These are phyloP conservation scores for Matsumyia berberina DNA, from an alignment of 2,888 invertebrate species.

Conservation along the genomic window DNA sequence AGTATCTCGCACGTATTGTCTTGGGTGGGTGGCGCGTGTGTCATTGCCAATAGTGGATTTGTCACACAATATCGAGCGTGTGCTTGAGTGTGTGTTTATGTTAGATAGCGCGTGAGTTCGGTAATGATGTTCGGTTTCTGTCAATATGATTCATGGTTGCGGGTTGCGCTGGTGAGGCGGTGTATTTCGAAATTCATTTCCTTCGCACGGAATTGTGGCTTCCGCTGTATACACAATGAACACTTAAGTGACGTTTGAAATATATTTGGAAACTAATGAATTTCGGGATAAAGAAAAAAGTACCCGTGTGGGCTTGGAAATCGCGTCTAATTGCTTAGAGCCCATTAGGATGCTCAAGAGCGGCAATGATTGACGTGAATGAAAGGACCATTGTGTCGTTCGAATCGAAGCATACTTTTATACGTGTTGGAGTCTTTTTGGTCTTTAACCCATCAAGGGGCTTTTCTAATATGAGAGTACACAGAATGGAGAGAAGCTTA, in stretches of 20 bases:
- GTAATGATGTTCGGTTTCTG: slow-evolving; percentile 49
- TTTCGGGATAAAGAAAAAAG: neutral
- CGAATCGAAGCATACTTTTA: no score
- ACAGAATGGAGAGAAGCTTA: no score
- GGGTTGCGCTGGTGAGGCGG: slow-evolving; percentile 26
- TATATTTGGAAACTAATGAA: slow-evolving; percentile 9
- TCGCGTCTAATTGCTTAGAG: no score
- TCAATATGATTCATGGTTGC: slow-evolving; percentile 49
- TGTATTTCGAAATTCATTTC: slow-evolving; percentile 61
- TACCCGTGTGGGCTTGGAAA: no score
- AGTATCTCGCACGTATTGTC: slow-evolving; percentile 59
- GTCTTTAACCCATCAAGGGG: no score
- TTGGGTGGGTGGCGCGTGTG: slow-evolving; percentile 48
- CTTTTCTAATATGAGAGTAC: no score
- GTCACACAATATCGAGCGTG: slow-evolving; percentile 32
- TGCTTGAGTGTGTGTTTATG: neutral
- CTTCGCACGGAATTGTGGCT: slow-evolving; percentile 39
- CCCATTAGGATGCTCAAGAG: no score
- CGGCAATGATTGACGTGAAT: no score
- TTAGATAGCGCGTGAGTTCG: slow-evolving; percentile 43
- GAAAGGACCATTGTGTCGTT: no score
- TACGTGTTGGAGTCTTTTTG: no score
- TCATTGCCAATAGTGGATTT: slow-evolving; percentile 52
- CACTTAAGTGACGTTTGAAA: slow-evolving; percentile 30
- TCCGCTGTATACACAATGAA: slow-evolving; percentile 11